Base-by-base conservation (phyloP, 2,797 vertebrate species). In the Pseudochaenichthys georgianus region DNA sequence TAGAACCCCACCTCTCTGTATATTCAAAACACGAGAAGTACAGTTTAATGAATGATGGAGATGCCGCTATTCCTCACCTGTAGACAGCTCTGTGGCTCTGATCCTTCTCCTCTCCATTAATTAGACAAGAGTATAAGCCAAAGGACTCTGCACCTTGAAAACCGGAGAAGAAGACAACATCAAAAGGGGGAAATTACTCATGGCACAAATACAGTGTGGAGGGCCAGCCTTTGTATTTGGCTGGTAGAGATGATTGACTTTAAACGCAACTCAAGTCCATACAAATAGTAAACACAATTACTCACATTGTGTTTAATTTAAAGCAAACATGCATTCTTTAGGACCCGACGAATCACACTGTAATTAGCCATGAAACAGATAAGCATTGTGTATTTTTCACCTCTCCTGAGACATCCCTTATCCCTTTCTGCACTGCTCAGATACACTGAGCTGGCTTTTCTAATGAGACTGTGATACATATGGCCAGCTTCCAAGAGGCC, bases 11-110 rank as follows among this genome's bases (percentile, higher is more conserved):
- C 21, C 41, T 43, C 13, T n/a, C 13, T 43, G 58, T 13, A 43
- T 15, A 21, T 19, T 42, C 5, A 2, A 41, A 42, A 19, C 17
- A 57, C n/a, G 17, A 5, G 17, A 42, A 1, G 9, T n/a, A 38
- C 34, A 38, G 34, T 38, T 38, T 38, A 38, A 4, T 6, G 9
- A 17, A 34, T 55, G 48, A 17, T 12, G 23, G 28, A 38, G 46
- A 12, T 68, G 64, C 10, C 6, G 28, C 4, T 60, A 28, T 31
- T 76, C 55, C 84, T 96, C 88, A 99, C 98, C 97, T 98, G 94
- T 97, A 99, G 31, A 99, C 96, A 0, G 98, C 97, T 28, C 96
- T 93, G 91, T 99, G 98, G 23, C 95, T 99, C 94, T 99, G 98
- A 81, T 98, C 97, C 85, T 94, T 94, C 77, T 99, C 97, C 81